Evolutionary conservation across 2,888 invertebrate species (phyloP), one percentile per base, ranked within the genome.

Genomic region (Heliconius erato): DNA sequence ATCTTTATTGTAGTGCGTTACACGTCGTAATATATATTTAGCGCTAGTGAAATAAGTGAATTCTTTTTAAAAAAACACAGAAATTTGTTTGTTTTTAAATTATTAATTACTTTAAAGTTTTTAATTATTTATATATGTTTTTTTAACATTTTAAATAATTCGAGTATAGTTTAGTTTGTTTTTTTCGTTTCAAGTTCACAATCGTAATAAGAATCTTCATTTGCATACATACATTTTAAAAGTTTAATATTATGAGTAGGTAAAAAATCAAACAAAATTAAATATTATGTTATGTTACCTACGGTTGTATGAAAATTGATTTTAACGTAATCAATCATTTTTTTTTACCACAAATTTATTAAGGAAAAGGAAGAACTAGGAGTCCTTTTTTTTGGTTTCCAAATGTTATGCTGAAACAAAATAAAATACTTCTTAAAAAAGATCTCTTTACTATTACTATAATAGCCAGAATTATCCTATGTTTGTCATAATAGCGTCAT

Each of bases 1-100:
- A 91, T 91, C 89, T 92, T 94, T 93, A 93, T 92, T 91, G 89
- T 91, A 87, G 86, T 87, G 83, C 87, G 88, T 88, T 90, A 84
- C 82, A 84, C 28, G 81, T 83, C 84, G 84, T 85, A 82, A 83
- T 84, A 86, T 84, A 80, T 83, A 81, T 28, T 28, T 71, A 32
- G 67, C 79, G 74, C 32, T 54, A 80, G 74, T 76, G 44, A 76
- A 79, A 82, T 69, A 77, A 59, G 74, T 78, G 40, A 67, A 76
- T 76, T 65, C n/a, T 28, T 44, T 49, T 65, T 49, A 12, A 19
- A 65, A 28, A 7, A 78, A 49, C 12, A 44, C 49, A 19, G 9
- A 23, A n/a, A 65, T 77, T 12, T 81, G 40, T 81, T 81, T 81
- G 77, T 72, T 81, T 40, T 78, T 69, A 28, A 26, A 35, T 28